A percentile compares a stretch with the other conserved stretches of the same genome.
Conservation (phyloP, 2,113 vertebrate genomes). For the Podiceps cristatus region DNA sequence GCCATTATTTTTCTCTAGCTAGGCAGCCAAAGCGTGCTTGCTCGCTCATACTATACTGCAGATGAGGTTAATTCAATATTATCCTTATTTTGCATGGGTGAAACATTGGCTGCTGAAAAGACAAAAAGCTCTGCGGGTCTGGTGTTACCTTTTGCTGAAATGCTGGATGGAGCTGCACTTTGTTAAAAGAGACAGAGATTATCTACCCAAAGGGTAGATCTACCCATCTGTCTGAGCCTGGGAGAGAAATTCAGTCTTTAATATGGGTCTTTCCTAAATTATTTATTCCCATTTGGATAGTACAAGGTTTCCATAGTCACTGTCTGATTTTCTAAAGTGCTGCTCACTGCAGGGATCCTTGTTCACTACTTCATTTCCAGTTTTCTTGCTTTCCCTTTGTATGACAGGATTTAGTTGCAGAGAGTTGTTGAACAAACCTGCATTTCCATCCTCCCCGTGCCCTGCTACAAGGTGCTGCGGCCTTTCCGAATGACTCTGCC, state of each 20-base stretch:
- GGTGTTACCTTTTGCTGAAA: background rate
- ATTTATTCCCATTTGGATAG: slow-evolving; percentile 4
- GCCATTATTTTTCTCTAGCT: background rate
- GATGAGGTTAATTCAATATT: slow-evolving; percentile 9
- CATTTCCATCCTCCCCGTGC: background rate
- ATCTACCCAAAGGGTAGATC: background rate
- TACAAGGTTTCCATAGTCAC: slow-evolving; percentile 5
- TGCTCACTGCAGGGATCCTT: background rate
- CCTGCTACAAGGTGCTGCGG: accelerated
- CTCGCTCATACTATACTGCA: background rate
- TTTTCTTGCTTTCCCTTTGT: background rate
- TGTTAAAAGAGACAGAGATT: slow-evolving; percentile 12
- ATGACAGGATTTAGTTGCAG: background rate
- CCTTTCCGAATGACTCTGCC: accelerated
- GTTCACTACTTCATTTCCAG: background rate
- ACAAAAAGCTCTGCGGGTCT: background rate
- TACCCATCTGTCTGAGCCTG: background rate
- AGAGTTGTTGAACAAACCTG: background rate
- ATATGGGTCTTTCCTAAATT: slow-evolving; percentile 19
- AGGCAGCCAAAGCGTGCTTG: background rate
- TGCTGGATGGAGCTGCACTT: background rate
- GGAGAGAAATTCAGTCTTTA: slow-evolving; percentile 15
- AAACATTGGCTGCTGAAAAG: background rate
- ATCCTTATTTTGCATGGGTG: background rate
- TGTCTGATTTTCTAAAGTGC: background rate